phyloP scores from a whole-genome alignment of 2,797 vertebrate species.

The Atherinosoma microstoma region DNA sequence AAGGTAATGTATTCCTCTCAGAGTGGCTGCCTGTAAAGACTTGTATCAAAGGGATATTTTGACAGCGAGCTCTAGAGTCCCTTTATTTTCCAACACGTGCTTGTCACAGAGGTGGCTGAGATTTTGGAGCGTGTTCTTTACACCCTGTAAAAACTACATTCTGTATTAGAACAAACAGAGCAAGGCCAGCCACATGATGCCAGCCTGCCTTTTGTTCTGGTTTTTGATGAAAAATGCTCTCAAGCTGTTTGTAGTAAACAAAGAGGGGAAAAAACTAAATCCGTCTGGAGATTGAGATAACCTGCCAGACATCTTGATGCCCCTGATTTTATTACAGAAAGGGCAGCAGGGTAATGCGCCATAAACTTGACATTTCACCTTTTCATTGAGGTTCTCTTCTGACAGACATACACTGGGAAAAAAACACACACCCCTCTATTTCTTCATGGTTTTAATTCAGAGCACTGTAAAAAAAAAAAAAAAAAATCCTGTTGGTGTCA shows the following conservation, averaged over 20 bases:
- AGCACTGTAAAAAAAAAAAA: neutral
- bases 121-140: constrained; percentile 4
- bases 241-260: neutral
- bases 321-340: neutral
- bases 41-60: constrained; percentile 22
- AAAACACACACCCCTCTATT: neutral
- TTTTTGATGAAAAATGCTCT: neutral
- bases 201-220: neutral
- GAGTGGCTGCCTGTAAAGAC: constrained; percentile 8
- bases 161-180: constrained; percentile 10
- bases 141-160: neutral
- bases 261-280: neutral
- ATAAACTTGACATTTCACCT: neutral
- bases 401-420: neutral
- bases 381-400: neutral
- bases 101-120: constrained; percentile 9
- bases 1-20: constrained; percentile 29
- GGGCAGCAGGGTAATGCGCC: neutral
- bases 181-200: neutral
- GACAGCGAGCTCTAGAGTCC: constrained; percentile 3
- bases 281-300: neutral
- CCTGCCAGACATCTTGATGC: neutral
- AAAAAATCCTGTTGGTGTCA: neutral
- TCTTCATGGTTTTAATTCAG: neutral
- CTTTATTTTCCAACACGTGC: constrained; percentile 27